Evolutionary conservation across 2,113 vertebrate genomes (phyloP).

Genomic region (Pandion haliaetus): DNA sequence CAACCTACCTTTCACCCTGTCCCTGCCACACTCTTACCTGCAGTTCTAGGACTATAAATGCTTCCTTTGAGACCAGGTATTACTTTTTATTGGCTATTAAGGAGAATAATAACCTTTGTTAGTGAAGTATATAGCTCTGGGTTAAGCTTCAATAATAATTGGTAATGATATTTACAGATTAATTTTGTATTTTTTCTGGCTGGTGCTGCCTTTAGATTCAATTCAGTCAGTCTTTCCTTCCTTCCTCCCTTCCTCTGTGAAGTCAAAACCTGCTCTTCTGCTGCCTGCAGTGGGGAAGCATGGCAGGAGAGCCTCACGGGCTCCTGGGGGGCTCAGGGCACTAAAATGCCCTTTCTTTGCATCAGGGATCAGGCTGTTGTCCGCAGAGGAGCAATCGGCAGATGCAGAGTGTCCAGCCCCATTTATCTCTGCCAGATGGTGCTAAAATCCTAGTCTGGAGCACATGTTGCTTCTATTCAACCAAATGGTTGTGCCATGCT

Average conservation of each 20-base stretch:
- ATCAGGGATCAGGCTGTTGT: conserved; percentile 13
- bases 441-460: not conserved
- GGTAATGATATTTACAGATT: not conserved
- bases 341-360: not conserved
- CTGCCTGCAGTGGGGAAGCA: not conserved
- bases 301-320: not conserved
- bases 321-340: not conserved
- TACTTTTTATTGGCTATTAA: not conserved
- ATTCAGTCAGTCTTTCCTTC: not conserved
- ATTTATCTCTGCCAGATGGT: conserved; percentile 66
- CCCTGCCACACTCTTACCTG: not conserved
- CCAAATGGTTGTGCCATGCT: conserved; percentile 37
- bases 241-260: not conserved
- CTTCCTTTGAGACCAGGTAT: not conserved
- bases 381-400: not conserved
- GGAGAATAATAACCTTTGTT: not conserved
- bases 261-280: not conserved
- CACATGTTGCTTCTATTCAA: conserved; percentile 59
- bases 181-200: not conserved
- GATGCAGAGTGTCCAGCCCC: conserved; percentile 37
- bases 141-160: not conserved
- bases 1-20: not conserved
- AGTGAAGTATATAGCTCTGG: not conserved
- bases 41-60: not conserved
- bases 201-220: not conserved